phyloP scores from a whole-genome alignment of 2,888 invertebrate genomes.

The Acheta domesticus region DNA sequence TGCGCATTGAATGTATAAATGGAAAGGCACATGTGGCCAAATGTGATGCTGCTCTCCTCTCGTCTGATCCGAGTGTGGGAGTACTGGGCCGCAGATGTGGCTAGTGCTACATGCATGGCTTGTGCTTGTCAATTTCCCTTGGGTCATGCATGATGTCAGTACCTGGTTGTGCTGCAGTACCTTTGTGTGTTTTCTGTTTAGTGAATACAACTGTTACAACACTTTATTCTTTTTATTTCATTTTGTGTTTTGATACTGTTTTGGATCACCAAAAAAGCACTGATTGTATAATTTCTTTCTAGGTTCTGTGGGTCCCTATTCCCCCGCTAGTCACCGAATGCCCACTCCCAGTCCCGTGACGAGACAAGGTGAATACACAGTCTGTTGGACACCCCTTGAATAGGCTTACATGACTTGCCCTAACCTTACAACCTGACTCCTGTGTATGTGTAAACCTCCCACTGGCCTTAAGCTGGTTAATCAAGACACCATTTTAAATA shows the following conservation, averaged over 20 bases:
- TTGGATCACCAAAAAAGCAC: constrained; percentile 33
- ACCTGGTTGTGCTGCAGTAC: not conserved
- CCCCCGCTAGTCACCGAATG: constrained; percentile 42
- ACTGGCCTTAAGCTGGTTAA: constrained; percentile 7
- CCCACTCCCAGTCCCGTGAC: constrained; percentile 42
- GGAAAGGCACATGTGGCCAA: no score
- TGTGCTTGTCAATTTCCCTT: not conserved
- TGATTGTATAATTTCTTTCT: constrained; percentile 38
- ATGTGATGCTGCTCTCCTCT: not conserved
- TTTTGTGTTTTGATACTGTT: constrained; percentile 30
- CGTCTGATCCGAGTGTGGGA: not conserved
- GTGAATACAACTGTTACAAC: not conserved
- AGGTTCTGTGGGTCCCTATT: constrained; percentile 42
- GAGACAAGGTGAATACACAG: constrained; percentile 40
- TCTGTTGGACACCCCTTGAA: constrained; percentile 24
- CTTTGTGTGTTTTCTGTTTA: not conserved
- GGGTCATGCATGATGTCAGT: constrained; percentile 3
- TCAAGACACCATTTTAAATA: not conserved
- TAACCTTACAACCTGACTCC: constrained; percentile 25
- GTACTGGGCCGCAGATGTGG: not conserved
- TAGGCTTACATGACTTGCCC: constrained; percentile 35
- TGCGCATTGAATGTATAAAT: no score
- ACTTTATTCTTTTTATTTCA: constrained; percentile 21
- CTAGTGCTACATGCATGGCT: constrained; percentile 1
- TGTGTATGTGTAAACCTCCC: not conserved